Conservation (phyloP, 2,113 vertebrate species). For the Gallinago undulata region DNA sequence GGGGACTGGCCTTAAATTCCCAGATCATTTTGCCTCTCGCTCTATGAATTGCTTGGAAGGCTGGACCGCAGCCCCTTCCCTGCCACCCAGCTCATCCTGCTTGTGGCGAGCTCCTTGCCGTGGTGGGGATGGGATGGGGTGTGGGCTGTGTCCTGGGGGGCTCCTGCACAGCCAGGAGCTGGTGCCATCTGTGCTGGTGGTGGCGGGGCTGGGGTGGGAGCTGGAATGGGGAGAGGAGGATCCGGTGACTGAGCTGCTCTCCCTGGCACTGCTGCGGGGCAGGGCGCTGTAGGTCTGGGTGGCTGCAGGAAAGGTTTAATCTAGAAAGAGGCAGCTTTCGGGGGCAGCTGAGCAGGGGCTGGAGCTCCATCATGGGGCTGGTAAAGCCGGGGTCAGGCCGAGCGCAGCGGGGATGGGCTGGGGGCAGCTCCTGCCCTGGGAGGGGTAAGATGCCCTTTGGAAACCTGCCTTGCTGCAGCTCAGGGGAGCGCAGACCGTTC, state of each 20-base stretch:
- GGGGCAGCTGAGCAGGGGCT: not conserved
- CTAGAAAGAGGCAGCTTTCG: not conserved
- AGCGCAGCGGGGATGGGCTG: not conserved
- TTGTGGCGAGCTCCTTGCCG: not conserved
- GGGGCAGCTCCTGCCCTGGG: not conserved
- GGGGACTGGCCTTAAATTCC: not conserved
- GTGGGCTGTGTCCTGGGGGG: not conserved
- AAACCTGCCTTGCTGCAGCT: not conserved
- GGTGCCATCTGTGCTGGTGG: not conserved
- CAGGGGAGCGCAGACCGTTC: accelerated
- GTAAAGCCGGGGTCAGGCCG: accelerated
- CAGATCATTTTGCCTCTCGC: not conserved
- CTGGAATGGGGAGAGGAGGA: not conserved
- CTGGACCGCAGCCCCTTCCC: not conserved
- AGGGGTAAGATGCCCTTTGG: not conserved
- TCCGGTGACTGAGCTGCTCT: accelerated
- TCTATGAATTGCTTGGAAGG: not conserved
- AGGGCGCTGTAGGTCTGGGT: not conserved
- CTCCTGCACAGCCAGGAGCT: not conserved
- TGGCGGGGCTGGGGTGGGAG: not conserved
- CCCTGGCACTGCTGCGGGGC: not conserved
- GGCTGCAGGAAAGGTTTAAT: not conserved
- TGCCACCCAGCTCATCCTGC: not conserved
- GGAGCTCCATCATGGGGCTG: accelerated
- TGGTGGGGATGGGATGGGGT: not conserved